Conservation (phyloP, 2,113 vertebrate genomes). For the Microcebus tavaratra region DNA sequence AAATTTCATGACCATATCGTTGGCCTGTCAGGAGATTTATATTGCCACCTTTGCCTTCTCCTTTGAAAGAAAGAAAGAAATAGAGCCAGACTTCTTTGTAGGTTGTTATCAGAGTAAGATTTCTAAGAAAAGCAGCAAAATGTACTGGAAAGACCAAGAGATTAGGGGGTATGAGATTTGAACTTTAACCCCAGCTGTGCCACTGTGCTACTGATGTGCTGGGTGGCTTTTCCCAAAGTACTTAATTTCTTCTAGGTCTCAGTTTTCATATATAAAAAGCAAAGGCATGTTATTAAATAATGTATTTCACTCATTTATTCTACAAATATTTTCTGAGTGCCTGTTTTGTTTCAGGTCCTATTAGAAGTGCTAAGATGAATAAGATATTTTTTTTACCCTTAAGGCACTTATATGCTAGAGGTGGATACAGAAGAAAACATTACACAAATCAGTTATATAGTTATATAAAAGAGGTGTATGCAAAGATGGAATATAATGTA, state of each 20-base stretch:
- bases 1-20: conserved; percentile 13
- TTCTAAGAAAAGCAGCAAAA: not conserved
- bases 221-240: not conserved
- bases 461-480: not conserved
- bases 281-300: not conserved
- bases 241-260: not conserved
- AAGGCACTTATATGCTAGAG: not conserved
- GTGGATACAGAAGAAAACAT: not conserved
- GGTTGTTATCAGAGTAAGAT: not conserved
- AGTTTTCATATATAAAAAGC: not conserved
- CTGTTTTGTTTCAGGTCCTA: not conserved
- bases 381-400: not conserved
- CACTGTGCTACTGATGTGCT: not conserved
- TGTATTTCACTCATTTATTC: conserved; percentile 20
- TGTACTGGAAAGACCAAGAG: not conserved
- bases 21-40: not conserved
- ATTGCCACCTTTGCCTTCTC: not conserved
- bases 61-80: conserved; percentile 11
- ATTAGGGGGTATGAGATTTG: not conserved
- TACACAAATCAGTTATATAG: not conserved
- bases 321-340: not conserved
- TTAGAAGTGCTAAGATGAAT: not conserved
- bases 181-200: not conserved
- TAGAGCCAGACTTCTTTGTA: not conserved
- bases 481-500: not conserved